Conservation (phyloP, 2,797 vertebrate genomes). For the Eulemur mongoz region DNA sequence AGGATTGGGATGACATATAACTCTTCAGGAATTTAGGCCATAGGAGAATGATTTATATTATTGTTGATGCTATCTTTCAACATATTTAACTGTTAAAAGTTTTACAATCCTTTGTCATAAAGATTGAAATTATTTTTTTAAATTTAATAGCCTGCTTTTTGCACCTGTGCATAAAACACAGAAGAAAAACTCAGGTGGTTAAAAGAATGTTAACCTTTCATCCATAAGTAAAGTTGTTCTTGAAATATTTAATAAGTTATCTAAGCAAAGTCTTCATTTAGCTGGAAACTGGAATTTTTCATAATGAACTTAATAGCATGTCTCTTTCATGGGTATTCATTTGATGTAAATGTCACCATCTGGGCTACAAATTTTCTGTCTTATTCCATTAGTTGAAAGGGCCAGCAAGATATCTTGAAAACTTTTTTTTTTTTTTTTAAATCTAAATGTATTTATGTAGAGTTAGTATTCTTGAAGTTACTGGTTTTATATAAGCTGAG, state of each 20-base stretch:
- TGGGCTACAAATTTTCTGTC: background rate
- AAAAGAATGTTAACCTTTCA: slow-evolving; percentile 9
- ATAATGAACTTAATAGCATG: background rate
- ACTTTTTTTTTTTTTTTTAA: background rate
- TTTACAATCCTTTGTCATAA: slow-evolving; percentile 7
- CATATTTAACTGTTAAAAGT: background rate
- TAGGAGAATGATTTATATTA: background rate
- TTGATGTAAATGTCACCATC: background rate
- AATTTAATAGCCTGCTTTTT: background rate
- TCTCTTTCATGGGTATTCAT: background rate
- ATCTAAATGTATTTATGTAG: background rate
- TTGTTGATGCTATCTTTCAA: background rate
- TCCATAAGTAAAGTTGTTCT: background rate
- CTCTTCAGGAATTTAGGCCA: background rate
- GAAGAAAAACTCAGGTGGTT: slow-evolving; percentile 22
- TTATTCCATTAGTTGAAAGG: background rate
- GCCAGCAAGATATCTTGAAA: background rate
- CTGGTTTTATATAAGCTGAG: background rate
- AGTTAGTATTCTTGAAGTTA: background rate
- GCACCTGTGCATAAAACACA: background rate
- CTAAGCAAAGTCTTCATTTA: background rate
- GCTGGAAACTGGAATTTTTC: background rate
- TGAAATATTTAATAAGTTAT: background rate
- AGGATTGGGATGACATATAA: background rate
- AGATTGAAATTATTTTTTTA: background rate